Conservation (phyloP, 2,888 invertebrate genomes). For the Apotomis betuletana region DNA sequence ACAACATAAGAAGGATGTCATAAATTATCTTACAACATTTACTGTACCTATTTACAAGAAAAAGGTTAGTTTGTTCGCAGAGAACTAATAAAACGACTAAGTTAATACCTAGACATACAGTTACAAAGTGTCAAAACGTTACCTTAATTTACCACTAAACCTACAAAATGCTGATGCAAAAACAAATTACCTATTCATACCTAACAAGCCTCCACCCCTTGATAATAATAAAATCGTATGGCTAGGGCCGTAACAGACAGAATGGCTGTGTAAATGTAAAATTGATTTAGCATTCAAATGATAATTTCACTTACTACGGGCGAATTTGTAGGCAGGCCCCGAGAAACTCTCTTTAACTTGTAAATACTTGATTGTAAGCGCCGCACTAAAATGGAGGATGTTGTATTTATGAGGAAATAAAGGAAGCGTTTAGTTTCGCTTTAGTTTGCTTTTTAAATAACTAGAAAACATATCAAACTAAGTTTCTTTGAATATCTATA, state of each 20-base stretch:
- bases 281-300: slow-evolving; percentile 77
- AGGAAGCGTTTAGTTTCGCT: slow-evolving; percentile 1
- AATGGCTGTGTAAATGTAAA: slow-evolving; percentile 70
- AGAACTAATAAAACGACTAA: slow-evolving; percentile 15
- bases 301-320: slow-evolving; percentile 65
- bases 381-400: slow-evolving; percentile 34
- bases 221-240: slow-evolving; percentile 62
- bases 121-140: slow-evolving; percentile 38
- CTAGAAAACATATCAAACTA: no score
- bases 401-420: slow-evolving; percentile 34
- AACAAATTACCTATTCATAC: slow-evolving; percentile 46
- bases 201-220: slow-evolving; percentile 53
- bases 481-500: no score
- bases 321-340: slow-evolving; percentile 57
- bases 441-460: background rate
- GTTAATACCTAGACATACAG: slow-evolving; percentile 19
- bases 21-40: no score
- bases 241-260: slow-evolving; percentile 56
- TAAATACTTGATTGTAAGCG: slow-evolving; percentile 54
- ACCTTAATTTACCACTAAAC: slow-evolving; percentile 33
- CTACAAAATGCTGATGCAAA: slow-evolving; percentile 37
- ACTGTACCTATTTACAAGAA: background rate
- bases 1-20: no score
- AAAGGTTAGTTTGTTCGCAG: slow-evolving; percentile 20
- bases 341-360: slow-evolving; percentile 55